Base-by-base conservation (phyloP, 2,797 vertebrate species). In the Odontamblyopus lacepedii region DNA sequence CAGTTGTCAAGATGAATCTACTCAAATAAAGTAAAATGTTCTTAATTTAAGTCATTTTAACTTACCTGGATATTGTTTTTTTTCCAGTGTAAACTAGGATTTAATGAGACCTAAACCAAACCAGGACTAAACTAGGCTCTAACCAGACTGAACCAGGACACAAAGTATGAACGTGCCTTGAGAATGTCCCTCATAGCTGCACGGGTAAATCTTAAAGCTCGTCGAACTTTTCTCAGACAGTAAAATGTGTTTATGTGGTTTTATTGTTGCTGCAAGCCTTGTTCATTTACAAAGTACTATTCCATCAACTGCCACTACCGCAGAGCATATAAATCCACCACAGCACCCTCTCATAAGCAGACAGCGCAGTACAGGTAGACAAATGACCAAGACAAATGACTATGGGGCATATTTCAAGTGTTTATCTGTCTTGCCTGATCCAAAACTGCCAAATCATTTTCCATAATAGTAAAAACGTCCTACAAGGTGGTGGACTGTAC, bases 361-460 rank as follows among this genome's bases (percentile, higher is more conserved):
- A 74, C 78, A 69, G 29, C 27, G 59, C 69, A 29, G 15, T 26
- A 67, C 65, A 75, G 70, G 75, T 71, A 74, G 63, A 64, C n/a
- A 72, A 74, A 30, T 75, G 82, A 83, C 73, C 78, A 44, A 84
- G 80, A 84, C 38, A 61, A 67, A 83, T 83, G 3, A 74, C 59
- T 70, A 26, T 18, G 71, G 67, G 72, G 70, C 63, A 74, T 72
- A 74, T 78, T 77, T 76, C 26, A 63, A 59, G 15, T 67, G 63
- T 74, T 77, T 72, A 70, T 74, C 30, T 12, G 51, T 29, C 30
- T 30, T 66, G 64, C 70, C 59, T 78, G 19, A 48, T 48, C 48
- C 55, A 30, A 67, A 50, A 32, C 19, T 26, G 60, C 27, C 41
- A 64, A 56, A 56, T 76, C 12, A 62, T 67, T 32, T 56, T 48